Conservation (phyloP, 2,113 vertebrate species). For the Bubo scandiacus region DNA sequence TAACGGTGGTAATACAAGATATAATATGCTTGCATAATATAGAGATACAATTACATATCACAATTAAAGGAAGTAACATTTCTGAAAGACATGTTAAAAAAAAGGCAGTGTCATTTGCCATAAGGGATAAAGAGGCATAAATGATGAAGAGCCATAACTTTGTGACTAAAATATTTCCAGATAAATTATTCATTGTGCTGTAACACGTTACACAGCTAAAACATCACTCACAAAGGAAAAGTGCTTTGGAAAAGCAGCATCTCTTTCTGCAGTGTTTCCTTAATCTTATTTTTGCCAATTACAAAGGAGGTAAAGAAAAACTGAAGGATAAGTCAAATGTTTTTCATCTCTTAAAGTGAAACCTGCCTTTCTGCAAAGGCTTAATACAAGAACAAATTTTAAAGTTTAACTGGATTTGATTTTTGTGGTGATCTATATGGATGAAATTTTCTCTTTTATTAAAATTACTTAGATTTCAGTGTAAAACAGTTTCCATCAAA, state of each 20-base stretch:
- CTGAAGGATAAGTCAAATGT: not conserved
- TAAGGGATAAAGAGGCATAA: not conserved
- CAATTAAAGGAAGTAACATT: not conserved
- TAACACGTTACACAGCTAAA: not conserved
- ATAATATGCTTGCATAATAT: not conserved
- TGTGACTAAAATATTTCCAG: not conserved
- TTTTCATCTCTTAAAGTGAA: not conserved
- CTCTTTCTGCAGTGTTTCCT: conserved; percentile 13
- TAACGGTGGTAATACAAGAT: not conserved
- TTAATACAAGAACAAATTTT: not conserved
- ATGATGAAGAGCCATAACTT: not conserved
- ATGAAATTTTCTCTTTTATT: not conserved
- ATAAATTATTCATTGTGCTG: not conserved
- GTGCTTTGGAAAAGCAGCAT: not conserved
- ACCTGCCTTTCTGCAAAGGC: not conserved
- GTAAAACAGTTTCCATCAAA: not conserved
- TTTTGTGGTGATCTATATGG: not conserved
- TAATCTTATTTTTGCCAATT: not conserved
- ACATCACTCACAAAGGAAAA: not conserved
- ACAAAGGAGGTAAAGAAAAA: not conserved
- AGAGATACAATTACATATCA: not conserved
- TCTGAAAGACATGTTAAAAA: not conserved
- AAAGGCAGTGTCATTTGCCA: not conserved
- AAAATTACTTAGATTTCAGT: not conserved
- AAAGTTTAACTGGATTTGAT: not conserved